These are phyloP conservation scores for Mastacembelus armatus DNA, from an alignment of 2,797 vertebrate genomes.

Conservation along the genomic window DNA sequence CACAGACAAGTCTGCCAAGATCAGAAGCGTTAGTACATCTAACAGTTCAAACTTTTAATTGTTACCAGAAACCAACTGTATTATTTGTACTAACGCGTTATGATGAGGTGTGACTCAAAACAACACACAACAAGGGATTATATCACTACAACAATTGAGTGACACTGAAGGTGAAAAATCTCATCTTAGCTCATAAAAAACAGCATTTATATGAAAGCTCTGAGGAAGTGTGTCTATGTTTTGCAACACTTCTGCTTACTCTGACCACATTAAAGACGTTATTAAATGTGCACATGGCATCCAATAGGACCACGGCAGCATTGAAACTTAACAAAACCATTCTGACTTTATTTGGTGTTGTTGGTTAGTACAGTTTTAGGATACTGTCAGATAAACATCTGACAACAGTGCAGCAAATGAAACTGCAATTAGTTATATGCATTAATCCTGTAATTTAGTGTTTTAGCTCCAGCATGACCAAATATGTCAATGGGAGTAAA, in stretches of 20 bases:
- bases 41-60: constrained; percentile 17
- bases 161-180: constrained; percentile 49
- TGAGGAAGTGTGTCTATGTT: not conserved
- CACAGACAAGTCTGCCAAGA: constrained; percentile 20
- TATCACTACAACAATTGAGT: constrained; percentile 21
- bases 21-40: constrained; percentile 14
- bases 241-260: not conserved
- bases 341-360: not conserved
- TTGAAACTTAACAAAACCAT: not conserved
- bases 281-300: not conserved
- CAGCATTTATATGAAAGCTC: not conserved
- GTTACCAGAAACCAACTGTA: constrained; percentile 2
- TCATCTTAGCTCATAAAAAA: constrained; percentile 49
- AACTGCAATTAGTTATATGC: not conserved
- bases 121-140: constrained; percentile 15
- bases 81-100: constrained; percentile 3
- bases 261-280: not conserved
- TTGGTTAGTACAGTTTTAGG: not conserved
- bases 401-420: too few relatives aligned
- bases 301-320: not conserved
- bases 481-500: not conserved
- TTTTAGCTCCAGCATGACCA: not conserved
- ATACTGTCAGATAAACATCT: too few relatives aligned
- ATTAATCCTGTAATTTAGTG: not conserved
- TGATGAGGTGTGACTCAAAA: not conserved